Percentiles rank a stretch among this genome's conserved stretches.
These are phyloP conservation scores for Eupsilia transversa DNA, from an alignment of 2,888 invertebrate species.

Conservation along the genomic window DNA sequence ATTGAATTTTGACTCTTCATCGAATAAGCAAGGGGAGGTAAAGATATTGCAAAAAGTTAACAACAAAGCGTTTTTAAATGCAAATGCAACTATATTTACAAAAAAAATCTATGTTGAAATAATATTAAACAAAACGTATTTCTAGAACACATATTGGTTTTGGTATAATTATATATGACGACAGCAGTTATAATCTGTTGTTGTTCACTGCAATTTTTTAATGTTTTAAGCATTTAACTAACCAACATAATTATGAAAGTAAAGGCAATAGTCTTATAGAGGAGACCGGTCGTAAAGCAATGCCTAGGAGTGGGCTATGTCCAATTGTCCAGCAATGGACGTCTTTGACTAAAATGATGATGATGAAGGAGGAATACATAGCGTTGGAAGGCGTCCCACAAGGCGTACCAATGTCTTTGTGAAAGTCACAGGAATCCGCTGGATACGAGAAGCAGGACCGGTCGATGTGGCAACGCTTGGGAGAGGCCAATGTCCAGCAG, in stretches of 20 bases:
- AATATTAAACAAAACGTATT: no score
- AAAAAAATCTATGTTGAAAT: neutral
- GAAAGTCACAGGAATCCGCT: no score
- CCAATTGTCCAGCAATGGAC: neutral
- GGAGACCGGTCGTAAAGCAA: neutral
- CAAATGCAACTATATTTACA: neutral
- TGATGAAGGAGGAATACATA: no score
- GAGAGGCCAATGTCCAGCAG: neutral
- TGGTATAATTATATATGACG: no score
- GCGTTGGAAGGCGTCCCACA: neutral
- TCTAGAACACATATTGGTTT: neutral
- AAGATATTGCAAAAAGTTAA: slow-evolving; percentile 9
- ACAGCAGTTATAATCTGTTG: no score
- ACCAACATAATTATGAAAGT: neutral
- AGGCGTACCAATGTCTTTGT: no score
- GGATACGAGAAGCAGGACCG: neutral
- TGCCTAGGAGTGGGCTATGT: no score
- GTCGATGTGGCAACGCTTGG: neutral
- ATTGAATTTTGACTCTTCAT: no score
- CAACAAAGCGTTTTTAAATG: neutral
- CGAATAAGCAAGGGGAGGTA: slow-evolving; percentile 75
- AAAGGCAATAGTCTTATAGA: neutral
- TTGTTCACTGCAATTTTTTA: no score
- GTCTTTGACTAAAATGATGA: neutral
- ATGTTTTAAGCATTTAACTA: no score